These are phyloP conservation scores for Drosophila imparisetae DNA, from an alignment of 2,888 invertebrate species.

Conservation along the genomic window DNA sequence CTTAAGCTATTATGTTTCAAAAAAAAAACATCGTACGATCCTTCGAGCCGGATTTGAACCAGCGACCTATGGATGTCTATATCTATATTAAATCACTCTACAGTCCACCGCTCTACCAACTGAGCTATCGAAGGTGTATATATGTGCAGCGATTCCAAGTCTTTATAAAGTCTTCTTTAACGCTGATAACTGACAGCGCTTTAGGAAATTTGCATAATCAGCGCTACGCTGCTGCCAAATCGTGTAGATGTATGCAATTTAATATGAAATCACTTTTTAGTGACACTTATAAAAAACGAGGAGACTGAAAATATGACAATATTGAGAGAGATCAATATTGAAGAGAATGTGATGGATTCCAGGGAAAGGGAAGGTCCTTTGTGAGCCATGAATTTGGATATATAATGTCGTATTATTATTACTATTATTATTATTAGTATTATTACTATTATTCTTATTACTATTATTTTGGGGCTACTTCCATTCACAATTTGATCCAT, in stretches of 20 bases:
- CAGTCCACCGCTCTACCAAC: conserved; percentile 80
- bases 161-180: neutral
- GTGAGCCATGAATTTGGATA: neutral
- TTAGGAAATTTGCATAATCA: neutral
- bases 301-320: neutral
- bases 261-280: neutral
- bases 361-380: neutral
- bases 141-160: neutral
- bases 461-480: neutral
- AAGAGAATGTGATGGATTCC: neutral
- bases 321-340: neutral
- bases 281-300: neutral
- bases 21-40: conserved; percentile 4
- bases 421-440: neutral
- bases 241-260: neutral
- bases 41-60: conserved; percentile 45
- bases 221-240: neutral
- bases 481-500: neutral
- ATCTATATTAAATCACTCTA: conserved; percentile 35
- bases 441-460: neutral
- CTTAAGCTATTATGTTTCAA: neutral
- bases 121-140: conserved; percentile 73
- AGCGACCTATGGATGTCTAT: conserved; percentile 41
- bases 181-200: neutral
- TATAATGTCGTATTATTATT: neutral